Percentiles rank a stretch among this genome's conserved stretches.
Evolutionary conservation across 2,888 invertebrate species (phyloP).

Genomic region (Apodemia hepburni): DNA sequence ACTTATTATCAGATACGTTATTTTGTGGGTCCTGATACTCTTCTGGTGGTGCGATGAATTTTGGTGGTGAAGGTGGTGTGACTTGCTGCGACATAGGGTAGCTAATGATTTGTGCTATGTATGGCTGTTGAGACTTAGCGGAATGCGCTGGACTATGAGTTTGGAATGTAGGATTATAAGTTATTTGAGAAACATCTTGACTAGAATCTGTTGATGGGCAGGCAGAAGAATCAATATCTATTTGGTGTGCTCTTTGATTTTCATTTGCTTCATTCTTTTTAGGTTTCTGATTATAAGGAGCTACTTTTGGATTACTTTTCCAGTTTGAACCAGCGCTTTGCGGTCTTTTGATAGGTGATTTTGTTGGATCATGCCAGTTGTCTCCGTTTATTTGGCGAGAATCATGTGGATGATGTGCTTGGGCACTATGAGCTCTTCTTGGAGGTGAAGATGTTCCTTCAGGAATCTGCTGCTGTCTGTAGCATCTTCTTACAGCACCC

Average conservation of each 20-base stretch:
- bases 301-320: constrained; percentile 69
- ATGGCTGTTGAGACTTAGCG: constrained; percentile 63
- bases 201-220: constrained; percentile 39
- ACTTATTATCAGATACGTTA: constrained; percentile 53
- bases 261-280: constrained; percentile 61
- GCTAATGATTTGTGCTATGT: constrained; percentile 71
- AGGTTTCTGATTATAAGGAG: constrained; percentile 59
- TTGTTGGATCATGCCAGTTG: constrained; percentile 62
- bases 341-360: constrained; percentile 68
- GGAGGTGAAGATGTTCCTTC: constrained; percentile 68
- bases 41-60: constrained; percentile 70
- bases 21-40: constrained; percentile 73
- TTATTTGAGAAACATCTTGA: constrained; percentile 68
- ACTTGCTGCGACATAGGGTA: constrained; percentile 73
- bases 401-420: constrained; percentile 55
- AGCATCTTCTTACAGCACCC: constrained; percentile 53
- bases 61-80: constrained; percentile 65
- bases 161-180: constrained; percentile 76
- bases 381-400: constrained; percentile 59
- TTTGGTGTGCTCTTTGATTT: constrained; percentile 50
- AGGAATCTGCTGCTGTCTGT: constrained; percentile 55
- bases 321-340: constrained; percentile 68
- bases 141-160: constrained; percentile 73
- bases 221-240: constrained; percentile 42
- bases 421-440: constrained; percentile 59